Percentiles rank a stretch among this genome's conserved stretches.
Evolutionary conservation across 2,113 vertebrate species (phyloP).

Genomic region (Empidonax traillii): DNA sequence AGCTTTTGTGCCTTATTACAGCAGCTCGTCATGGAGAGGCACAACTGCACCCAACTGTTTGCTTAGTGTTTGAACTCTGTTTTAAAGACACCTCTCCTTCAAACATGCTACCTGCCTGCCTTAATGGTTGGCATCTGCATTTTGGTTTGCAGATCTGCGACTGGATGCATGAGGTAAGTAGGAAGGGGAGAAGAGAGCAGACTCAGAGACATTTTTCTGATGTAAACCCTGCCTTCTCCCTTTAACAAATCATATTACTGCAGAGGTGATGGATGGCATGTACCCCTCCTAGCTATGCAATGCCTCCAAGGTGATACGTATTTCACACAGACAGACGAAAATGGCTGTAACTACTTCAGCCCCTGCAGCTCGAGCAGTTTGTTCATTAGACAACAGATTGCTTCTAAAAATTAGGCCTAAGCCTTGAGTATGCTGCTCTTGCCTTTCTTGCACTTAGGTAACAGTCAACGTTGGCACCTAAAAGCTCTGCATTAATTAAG

Average conservation of each 20-base stretch:
- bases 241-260: background rate
- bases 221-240: background rate
- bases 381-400: background rate
- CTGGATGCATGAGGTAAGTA: background rate
- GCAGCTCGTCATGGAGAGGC: background rate
- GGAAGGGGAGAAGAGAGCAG: background rate
- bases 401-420: background rate
- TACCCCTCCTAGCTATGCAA: background rate
- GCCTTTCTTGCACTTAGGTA: background rate
- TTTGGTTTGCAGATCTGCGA: background rate
- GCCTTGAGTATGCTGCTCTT: background rate
- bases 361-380: background rate
- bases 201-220: background rate
- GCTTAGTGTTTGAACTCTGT: background rate
- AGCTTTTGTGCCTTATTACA: background rate
- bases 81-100: background rate
- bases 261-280: background rate
- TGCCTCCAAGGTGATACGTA: accelerated
- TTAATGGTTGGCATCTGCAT: background rate
- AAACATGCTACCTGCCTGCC: accelerated
- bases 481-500: background rate
- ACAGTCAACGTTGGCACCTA: background rate
- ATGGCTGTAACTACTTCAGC: background rate
- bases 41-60: background rate
- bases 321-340: background rate